Conservation (phyloP, 2,797 vertebrate genomes). For the Eurystomus glaucurus region DNA sequence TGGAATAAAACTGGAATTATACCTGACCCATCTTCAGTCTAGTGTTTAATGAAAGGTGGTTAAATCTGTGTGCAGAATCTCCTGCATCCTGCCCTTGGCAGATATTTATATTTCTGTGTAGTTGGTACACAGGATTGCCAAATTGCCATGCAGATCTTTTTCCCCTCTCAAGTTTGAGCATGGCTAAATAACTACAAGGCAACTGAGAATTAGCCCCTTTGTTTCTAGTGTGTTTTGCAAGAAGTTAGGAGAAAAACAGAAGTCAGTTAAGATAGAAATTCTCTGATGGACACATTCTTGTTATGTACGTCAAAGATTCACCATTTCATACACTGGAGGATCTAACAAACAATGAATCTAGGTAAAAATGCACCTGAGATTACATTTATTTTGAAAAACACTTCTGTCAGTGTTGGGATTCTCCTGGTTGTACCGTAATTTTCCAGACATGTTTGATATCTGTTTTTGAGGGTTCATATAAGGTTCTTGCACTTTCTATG, state of each 20-base stretch:
- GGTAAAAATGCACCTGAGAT: background rate
- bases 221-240: background rate
- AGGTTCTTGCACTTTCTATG: background rate
- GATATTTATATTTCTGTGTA: background rate
- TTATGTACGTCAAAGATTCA: background rate
- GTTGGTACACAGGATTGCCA: background rate
- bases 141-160: background rate
- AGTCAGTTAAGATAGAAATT: background rate
- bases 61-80: background rate
- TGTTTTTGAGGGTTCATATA: background rate
- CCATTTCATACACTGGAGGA: background rate
- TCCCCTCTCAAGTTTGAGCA: background rate
- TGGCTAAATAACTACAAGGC: background rate
- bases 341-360: background rate
- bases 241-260: background rate
- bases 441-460: background rate
- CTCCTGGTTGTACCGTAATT: background rate
- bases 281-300: background rate
- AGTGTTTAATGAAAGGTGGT: background rate
- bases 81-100: background rate
- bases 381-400: background rate
- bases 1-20: background rate
- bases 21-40: background rate
- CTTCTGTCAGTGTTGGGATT: background rate
- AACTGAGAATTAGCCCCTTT: background rate